Evolutionary conservation across 2,888 invertebrate species (phyloP).

Genomic region (Linnaemya tessellans): DNA sequence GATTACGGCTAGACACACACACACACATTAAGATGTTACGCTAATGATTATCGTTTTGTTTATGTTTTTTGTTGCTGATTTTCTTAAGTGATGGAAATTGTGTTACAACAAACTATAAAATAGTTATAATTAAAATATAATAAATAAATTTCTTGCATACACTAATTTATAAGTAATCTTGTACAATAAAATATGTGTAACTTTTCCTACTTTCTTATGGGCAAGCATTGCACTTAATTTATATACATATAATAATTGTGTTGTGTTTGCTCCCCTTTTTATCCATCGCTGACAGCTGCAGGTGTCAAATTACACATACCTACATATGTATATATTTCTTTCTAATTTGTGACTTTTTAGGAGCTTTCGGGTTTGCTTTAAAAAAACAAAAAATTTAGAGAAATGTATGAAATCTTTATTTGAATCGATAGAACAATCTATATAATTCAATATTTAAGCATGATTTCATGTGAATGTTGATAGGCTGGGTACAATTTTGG

Average conservation of each 20-base stretch:
- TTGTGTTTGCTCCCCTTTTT: conserved; percentile 21
- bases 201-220: not conserved
- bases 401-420: no score
- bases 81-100: conserved; percentile 5
- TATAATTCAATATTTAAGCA: no score
- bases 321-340: no score
- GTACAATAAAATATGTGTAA: not conserved
- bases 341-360: no score
- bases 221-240: not conserved
- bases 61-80: conserved; percentile 28
- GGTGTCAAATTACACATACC: conserved; percentile 65
- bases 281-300: conserved; percentile 45
- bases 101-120: conserved; percentile 32
- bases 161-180: not conserved
- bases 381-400: no score
- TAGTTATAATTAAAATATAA: conserved; percentile 53
- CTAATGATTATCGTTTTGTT: conserved; percentile 64
- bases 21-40: conserved; percentile 39
- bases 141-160: not conserved
- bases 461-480: no score
- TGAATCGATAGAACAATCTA: no score
- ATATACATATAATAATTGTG: not conserved
- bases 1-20: conserved; percentile 25
- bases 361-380: no score
- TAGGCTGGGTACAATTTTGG: no score